phyloP scores from a whole-genome alignment of 2,888 invertebrate species.

The Aleiodes alternator region DNA sequence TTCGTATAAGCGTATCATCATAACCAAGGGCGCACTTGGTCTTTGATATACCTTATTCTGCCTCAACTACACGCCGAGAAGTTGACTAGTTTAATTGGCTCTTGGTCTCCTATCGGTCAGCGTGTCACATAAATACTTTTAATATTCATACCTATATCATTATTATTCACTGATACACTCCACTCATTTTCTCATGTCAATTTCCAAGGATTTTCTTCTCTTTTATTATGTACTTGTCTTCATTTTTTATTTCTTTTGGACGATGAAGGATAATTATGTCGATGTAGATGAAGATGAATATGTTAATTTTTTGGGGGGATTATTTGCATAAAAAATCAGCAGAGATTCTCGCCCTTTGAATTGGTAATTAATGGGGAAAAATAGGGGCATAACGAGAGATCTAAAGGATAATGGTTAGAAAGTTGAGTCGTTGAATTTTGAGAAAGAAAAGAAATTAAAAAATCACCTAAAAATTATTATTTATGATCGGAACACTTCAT shows the following conservation, averaged over 20 bases:
- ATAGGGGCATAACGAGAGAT: no score
- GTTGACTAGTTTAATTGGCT: constrained; percentile 64
- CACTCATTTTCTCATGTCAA: background rate
- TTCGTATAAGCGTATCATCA: constrained; percentile 43
- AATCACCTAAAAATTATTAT: no score
- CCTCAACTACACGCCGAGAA: background rate
- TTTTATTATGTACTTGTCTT: background rate
- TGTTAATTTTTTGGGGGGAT: no score
- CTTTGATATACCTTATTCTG: constrained; percentile 39
- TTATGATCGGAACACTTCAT: no score
- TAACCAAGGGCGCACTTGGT: constrained; percentile 41
- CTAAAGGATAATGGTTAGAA: no score
- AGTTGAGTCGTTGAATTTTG: no score
- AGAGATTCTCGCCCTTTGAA: no score
- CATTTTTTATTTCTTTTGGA: background rate
- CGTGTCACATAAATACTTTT: constrained; percentile 66
- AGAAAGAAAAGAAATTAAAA: no score
- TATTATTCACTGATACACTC: background rate
- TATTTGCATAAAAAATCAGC: background rate
- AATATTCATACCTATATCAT: constrained; percentile 16
- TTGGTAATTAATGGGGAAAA: no score
- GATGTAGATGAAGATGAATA: no score
- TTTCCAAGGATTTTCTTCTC: background rate
- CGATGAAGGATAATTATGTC: no score
- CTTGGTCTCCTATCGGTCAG: constrained; percentile 58